Evolutionary conservation across 2,113 vertebrate species (phyloP).

Genomic region (Serinus canaria): DNA sequence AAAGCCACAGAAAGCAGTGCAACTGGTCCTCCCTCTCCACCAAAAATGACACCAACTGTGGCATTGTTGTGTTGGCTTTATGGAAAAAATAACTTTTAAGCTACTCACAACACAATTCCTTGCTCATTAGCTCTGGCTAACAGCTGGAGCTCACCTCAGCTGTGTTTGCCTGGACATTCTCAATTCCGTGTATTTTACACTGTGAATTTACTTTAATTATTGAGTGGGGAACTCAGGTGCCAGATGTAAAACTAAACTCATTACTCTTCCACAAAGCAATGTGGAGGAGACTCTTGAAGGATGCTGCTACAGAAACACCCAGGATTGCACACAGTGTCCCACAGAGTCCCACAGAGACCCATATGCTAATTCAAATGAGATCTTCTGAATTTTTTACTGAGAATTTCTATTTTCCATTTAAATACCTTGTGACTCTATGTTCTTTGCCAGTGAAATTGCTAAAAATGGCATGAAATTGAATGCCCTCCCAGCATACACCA

Average conservation of each 20-base stretch:
- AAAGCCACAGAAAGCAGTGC: background rate
- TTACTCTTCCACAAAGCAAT: background rate
- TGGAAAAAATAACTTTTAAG: background rate
- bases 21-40: background rate
- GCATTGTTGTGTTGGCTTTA: background rate
- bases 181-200: background rate
- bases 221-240: background rate
- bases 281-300: background rate
- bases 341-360: background rate
- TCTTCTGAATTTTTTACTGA: conserved; percentile 41
- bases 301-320: background rate
- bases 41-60: background rate
- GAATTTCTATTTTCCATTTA: conserved; percentile 68
- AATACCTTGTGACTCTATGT: conserved; percentile 3
- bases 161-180: background rate
- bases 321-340: background rate
- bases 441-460: conserved; percentile 52
- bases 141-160: background rate
- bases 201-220: background rate
- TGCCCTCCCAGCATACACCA: conserved; percentile 36
- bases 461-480: conserved; percentile 67
- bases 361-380: conserved; percentile 11
- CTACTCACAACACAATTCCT: background rate
- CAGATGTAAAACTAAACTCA: background rate
- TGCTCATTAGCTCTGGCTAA: background rate